phyloP scores from a whole-genome alignment of 2,888 invertebrate genomes.

The Teinopalpus imperialis region DNA sequence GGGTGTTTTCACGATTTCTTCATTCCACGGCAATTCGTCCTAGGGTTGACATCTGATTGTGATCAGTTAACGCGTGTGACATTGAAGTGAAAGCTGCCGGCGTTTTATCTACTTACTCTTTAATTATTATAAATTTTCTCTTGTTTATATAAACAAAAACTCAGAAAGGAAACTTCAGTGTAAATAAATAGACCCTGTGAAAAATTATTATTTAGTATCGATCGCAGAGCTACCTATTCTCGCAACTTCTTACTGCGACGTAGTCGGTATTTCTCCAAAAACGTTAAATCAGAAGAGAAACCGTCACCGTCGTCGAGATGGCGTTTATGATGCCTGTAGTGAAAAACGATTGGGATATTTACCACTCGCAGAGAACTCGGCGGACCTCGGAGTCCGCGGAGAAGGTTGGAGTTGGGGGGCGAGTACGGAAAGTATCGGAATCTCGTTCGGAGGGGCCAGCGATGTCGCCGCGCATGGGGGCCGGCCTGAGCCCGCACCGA shows the following conservation, averaged over 20 bases:
- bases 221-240: constrained; percentile 47
- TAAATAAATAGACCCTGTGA: constrained; percentile 35
- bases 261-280: constrained; percentile 56
- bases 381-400: constrained; percentile 87
- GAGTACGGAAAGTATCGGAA: constrained; percentile 85
- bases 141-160: constrained; percentile 37
- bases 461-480: constrained; percentile 84
- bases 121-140: constrained; percentile 39
- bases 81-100: constrained; percentile 71
- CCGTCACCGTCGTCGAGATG: constrained; percentile 83
- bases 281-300: constrained; percentile 69
- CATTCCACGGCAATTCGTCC: constrained; percentile 77
- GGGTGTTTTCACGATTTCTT: constrained; percentile 78
- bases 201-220: constrained; percentile 41
- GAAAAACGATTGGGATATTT: constrained; percentile 96
- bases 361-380: constrained; percentile 90
- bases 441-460: constrained; percentile 88
- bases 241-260: constrained; percentile 48
- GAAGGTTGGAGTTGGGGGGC: constrained; percentile 44
- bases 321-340: constrained; percentile 98
- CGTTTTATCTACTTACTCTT: constrained; percentile 28
- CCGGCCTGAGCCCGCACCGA: constrained; percentile 82
- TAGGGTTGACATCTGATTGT: constrained; percentile 70
- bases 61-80: constrained; percentile 60
- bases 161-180: constrained; percentile 37